These are phyloP conservation scores for Pyrrhosoma nymphula DNA, from an alignment of 2,888 invertebrate species.

Conservation along the genomic window DNA sequence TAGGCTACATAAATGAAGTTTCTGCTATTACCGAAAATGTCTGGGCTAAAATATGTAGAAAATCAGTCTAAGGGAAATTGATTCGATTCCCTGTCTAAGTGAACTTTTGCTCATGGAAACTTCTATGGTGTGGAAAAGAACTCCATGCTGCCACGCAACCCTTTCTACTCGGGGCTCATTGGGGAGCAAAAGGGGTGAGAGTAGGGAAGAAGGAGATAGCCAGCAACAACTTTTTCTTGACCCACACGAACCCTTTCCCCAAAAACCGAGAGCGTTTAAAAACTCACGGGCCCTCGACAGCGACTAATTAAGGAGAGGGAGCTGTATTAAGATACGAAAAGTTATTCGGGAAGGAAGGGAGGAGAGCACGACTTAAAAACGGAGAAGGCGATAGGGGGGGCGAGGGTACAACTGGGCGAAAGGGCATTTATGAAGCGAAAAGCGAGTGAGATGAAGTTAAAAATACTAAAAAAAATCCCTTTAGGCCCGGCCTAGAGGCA, in stretches of 20 bases:
- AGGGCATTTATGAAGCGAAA: background rate
- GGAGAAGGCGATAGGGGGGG: background rate
- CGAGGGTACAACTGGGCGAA: background rate
- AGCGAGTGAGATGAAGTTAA: too few species aligned
- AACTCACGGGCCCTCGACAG: background rate
- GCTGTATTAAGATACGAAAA: background rate
- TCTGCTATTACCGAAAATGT: too few species aligned
- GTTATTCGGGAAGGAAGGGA: background rate
- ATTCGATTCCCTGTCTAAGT: too few species aligned
- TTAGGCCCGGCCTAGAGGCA: too few species aligned
- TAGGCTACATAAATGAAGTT: too few species aligned
- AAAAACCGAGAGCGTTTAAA: background rate
- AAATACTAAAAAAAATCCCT: too few species aligned
- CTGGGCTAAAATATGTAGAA: too few species aligned
- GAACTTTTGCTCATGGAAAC: too few species aligned
- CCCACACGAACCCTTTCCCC: background rate
- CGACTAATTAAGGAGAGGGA: constrained; percentile 1
- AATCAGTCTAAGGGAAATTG: too few species aligned
- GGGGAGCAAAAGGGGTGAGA: background rate
- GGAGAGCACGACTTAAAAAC: background rate
- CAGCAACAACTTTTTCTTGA: background rate
- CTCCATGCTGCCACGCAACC: background rate
- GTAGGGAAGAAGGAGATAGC: background rate
- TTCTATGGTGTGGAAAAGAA: background rate
- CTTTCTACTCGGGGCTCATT: background rate